A percentile compares a stretch with the other conserved stretches of the same genome.
Conservation (phyloP, 2,888 invertebrate genomes). For the Cerceris ruficornis region DNA sequence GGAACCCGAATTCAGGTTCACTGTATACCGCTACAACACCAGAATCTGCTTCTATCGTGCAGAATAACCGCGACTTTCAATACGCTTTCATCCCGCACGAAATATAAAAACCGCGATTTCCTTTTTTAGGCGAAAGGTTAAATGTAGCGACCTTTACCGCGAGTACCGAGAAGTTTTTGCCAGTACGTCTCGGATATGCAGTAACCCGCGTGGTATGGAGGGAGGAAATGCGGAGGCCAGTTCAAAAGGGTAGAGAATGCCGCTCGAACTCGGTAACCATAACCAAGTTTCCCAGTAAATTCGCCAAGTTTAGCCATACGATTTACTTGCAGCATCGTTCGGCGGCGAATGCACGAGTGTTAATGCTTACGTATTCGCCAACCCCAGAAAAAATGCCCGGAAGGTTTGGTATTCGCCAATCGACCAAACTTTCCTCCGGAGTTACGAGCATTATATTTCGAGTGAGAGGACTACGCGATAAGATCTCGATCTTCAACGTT, state of each 20-base stretch:
- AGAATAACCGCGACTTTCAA: neutral
- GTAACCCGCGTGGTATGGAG: neutral
- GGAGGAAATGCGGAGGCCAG: constrained; percentile 36
- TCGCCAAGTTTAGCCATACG: constrained; percentile 66
- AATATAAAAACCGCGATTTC: neutral
- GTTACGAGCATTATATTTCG: too few species aligned
- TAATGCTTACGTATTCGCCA: constrained; percentile 27
- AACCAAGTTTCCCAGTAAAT: constrained; percentile 73
- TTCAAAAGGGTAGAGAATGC: constrained; percentile 47
- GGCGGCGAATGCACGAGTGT: constrained; percentile 29
- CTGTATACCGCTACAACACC: too few species aligned
- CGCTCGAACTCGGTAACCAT: constrained; percentile 60
- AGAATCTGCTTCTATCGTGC: too few species aligned
- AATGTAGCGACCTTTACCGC: constrained; percentile 1
- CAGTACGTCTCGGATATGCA: neutral
- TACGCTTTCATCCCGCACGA: neutral
- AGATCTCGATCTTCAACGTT: too few species aligned
- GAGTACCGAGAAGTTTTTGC: constrained; percentile 3
- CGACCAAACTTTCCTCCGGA: too few species aligned
- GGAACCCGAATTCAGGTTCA: too few species aligned
- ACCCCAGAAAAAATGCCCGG: constrained; percentile 21
- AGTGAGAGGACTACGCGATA: too few species aligned
- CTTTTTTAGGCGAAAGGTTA: neutral
- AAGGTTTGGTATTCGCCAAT: too few species aligned
- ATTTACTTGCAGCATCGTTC: constrained; percentile 56